phyloP scores from a whole-genome alignment of 2,797 vertebrate species.

The Neopelma chrysocephalum region DNA sequence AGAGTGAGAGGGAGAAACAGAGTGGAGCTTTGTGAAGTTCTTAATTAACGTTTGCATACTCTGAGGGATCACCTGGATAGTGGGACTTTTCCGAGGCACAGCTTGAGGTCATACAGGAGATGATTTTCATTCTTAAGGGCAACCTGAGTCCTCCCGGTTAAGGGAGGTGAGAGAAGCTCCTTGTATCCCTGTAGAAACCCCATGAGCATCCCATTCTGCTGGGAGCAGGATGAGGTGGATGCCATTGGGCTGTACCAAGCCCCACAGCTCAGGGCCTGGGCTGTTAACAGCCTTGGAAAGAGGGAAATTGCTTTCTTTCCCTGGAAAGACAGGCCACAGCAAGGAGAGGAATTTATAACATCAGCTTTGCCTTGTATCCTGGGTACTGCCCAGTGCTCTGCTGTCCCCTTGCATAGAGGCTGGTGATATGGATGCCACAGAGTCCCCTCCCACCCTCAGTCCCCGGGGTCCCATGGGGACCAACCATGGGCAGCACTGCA shows the following conservation, averaged over 20 bases:
- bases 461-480: neutral
- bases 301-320: neutral
- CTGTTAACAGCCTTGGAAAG: neutral
- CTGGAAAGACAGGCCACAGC: neutral
- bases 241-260: neutral
- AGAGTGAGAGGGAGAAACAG: neutral
- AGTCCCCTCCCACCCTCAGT: neutral
- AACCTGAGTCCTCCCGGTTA: neutral
- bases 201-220: rapidly evolving
- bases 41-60: neutral
- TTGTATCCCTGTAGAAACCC: neutral
- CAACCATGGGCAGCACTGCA: neutral
- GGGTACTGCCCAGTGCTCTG: neutral
- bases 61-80: neutral
- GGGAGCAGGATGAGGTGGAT: neutral
- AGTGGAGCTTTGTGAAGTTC: neutral
- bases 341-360: neutral
- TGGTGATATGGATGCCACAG: neutral
- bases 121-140: neutral
- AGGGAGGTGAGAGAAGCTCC: neutral
- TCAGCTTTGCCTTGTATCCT: neutral
- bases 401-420: neutral
- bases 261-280: too few relatives aligned
- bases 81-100: neutral
- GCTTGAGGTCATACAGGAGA: too few relatives aligned